These are phyloP conservation scores for Mormyrus lacerda DNA, from an alignment of 2,113 vertebrate species.

Conservation along the genomic window DNA sequence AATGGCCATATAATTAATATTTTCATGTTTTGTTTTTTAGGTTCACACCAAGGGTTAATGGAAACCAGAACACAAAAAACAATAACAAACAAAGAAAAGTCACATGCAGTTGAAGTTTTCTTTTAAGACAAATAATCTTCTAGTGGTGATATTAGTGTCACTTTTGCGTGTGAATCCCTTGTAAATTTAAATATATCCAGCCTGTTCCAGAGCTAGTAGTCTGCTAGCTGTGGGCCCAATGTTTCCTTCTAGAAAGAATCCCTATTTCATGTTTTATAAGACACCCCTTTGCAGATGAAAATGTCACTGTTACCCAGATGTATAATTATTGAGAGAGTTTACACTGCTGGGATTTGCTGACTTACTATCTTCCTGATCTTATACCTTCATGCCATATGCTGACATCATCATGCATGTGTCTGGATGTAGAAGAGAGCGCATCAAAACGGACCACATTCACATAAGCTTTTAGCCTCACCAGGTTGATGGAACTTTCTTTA, in stretches of 20 bases:
- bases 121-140: neutral
- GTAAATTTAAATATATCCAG: neutral
- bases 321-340: neutral
- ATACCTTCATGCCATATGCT: neutral
- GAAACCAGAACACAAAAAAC: neutral
- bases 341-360: neutral
- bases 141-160: neutral
- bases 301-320: neutral
- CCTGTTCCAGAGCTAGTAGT: neutral
- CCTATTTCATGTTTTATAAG: neutral
- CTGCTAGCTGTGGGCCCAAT: neutral
- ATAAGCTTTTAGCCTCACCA: slow-evolving; percentile 62
- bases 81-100: neutral
- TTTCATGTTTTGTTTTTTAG: neutral
- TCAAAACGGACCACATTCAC: neutral
- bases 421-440: neutral
- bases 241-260: neutral
- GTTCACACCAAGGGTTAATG: neutral
- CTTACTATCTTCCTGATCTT: neutral
- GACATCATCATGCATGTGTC: neutral
- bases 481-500: slow-evolving; percentile 56
- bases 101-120: neutral
- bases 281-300: neutral
- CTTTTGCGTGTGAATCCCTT: neutral
- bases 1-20: neutral